These are phyloP conservation scores for Lepidothrix coronata DNA, from an alignment of 2,113 vertebrate species.

Conservation along the genomic window DNA sequence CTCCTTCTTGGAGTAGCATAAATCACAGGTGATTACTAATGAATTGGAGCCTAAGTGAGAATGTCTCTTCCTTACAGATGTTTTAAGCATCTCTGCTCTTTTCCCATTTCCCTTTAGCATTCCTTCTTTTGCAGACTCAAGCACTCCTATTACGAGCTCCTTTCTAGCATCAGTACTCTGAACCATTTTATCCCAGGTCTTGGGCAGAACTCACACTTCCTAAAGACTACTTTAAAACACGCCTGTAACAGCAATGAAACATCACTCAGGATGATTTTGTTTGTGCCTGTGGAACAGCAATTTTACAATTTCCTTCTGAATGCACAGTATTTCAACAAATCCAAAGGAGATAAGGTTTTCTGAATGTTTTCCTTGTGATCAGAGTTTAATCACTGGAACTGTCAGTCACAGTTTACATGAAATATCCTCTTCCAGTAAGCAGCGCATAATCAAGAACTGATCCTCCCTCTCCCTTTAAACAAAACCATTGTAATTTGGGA, in stretches of 20 bases:
- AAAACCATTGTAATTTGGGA: background rate
- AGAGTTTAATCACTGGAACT: background rate
- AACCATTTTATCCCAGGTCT: background rate
- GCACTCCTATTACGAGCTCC: background rate
- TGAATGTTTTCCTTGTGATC: background rate
- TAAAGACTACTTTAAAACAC: background rate
- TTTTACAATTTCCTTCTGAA: background rate
- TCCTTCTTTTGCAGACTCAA: background rate
- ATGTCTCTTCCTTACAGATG: background rate
- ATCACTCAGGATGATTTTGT: background rate
- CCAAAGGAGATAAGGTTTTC: background rate
- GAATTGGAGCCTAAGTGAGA: background rate
- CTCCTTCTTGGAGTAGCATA: background rate
- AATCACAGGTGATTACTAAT: background rate
- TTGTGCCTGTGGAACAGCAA: background rate
- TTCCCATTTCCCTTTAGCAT: background rate
- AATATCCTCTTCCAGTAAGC: background rate
- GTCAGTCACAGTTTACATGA: background rate
- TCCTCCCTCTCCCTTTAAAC: background rate
- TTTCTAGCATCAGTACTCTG: background rate
- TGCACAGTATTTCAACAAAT: background rate
- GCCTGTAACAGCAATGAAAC: background rate
- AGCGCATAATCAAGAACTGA: rapidly evolving
- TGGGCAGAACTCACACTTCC: background rate
- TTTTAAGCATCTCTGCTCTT: background rate